Evolutionary conservation across 2,888 invertebrate species (phyloP).

Genomic region (Protonemura montana): DNA sequence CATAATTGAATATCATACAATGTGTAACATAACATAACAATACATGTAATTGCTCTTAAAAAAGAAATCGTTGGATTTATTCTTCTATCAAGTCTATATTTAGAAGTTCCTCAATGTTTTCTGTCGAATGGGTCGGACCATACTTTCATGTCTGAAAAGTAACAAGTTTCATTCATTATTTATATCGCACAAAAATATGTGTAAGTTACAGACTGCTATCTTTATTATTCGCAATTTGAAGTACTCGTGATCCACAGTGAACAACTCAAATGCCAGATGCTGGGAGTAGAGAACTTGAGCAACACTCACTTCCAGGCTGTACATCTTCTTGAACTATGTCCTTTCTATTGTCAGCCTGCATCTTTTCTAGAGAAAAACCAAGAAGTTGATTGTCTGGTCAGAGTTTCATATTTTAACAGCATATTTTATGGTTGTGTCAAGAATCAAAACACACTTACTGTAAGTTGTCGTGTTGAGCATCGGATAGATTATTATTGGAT

Average conservation of each 20-base stretch:
- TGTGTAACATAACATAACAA: constrained; percentile 15
- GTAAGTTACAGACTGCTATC: neutral
- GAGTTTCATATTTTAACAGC: neutral
- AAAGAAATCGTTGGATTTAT: neutral
- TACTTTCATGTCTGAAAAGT: constrained; percentile 67
- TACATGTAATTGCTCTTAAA: neutral
- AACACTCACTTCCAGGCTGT: constrained; percentile 67
- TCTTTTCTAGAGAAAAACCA: constrained; percentile 59
- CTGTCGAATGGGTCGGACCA: constrained; percentile 68
- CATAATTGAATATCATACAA: neutral
- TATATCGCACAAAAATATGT: neutral
- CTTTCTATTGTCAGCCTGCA: constrained; percentile 63
- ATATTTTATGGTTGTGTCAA: constrained; percentile 8
- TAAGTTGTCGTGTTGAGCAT: constrained; percentile 70
- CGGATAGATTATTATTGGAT: constrained; percentile 69
- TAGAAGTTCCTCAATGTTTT: constrained; percentile 54
- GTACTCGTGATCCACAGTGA: no score
- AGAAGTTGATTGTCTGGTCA: constrained; percentile 14
- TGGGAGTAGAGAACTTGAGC: no score
- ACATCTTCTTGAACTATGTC: constrained; percentile 67
- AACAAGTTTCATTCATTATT: no score
- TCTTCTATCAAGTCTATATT: constrained; percentile 41
- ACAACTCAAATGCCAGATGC: no score
- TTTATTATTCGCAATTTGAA: no score
- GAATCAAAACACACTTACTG: constrained; percentile 61